Evolutionary conservation across 2,888 invertebrate genomes (phyloP).

Genomic region (Hirtodrosophila alboralis): DNA sequence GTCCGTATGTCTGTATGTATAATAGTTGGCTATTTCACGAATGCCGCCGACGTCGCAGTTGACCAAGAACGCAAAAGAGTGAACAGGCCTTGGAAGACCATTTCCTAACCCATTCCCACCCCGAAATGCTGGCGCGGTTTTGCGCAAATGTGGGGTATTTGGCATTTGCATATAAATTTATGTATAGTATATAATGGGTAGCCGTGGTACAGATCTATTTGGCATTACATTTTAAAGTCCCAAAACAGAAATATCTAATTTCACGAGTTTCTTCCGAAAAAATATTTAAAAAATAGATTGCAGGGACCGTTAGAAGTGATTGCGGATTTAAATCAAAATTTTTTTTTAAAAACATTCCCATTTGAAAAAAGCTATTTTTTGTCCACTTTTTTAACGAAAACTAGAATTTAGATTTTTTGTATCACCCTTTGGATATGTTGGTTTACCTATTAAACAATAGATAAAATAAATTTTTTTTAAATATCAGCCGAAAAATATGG

Average conservation of each 20-base stretch:
- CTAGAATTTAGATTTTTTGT: too few relatives aligned
- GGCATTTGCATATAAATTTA: conserved; percentile 48
- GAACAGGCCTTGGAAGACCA: conserved; percentile 45
- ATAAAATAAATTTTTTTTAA: too few relatives aligned
- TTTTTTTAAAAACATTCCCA: too few relatives aligned
- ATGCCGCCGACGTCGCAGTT: conserved; percentile 64
- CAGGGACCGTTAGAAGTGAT: too few relatives aligned
- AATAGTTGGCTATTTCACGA: conserved; percentile 72
- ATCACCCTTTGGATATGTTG: too few relatives aligned
- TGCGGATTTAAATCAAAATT: too few relatives aligned
- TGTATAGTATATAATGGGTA: conserved; percentile 27
- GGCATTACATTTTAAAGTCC: conserved; percentile 49
- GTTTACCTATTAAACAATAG: too few relatives aligned
- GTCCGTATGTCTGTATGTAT: conserved; percentile 7
- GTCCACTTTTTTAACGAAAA: too few relatives aligned
- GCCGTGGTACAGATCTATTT: conserved; percentile 34
- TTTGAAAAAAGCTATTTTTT: too few relatives aligned
- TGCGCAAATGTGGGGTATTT: conserved; percentile 41
- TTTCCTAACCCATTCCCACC: conserved; percentile 34
- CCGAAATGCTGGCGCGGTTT: conserved; percentile 8
- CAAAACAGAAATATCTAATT: conserved; percentile 30
- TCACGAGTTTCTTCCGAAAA: conserved; percentile 6
- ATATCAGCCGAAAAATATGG: too few relatives aligned
- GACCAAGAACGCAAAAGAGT: conserved; percentile 64
- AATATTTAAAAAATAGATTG: too few relatives aligned